Conservation (phyloP, 2,888 invertebrate genomes). For the Balanococcus diminutus region DNA sequence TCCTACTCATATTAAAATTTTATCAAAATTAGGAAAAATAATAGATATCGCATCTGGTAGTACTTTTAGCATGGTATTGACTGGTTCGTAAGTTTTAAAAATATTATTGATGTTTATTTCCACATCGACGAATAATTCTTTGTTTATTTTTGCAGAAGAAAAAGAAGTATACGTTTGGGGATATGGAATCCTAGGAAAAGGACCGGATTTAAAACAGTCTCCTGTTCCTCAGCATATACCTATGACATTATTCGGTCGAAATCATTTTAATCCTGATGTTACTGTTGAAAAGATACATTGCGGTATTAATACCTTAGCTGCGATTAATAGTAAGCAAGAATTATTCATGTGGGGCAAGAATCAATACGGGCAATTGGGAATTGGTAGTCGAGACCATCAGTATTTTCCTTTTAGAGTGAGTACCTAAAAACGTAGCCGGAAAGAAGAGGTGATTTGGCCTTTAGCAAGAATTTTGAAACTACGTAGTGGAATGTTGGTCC, state of each 20-base stretch:
- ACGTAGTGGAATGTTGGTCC: no score
- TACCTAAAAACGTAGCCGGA: no score
- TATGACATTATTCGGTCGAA: conserved; percentile 80
- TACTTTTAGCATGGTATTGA: conserved; percentile 81
- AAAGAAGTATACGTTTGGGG: conserved; percentile 94
- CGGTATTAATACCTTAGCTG: conserved; percentile 80
- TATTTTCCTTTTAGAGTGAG: conserved; percentile 82
- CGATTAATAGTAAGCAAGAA: conserved; percentile 81
- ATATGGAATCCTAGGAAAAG: conserved; percentile 87
- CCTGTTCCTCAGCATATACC: conserved; percentile 76
- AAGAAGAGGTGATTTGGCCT: no score
- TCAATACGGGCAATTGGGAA: conserved; percentile 79
- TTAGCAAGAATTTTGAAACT: no score
- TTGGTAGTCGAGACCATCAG: conserved; percentile 81
- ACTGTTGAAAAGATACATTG: conserved; percentile 71
- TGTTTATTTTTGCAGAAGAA: conserved; percentile 67
- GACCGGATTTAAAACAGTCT: conserved; percentile 75
- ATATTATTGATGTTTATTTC: not conserved
- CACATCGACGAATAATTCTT: not conserved
- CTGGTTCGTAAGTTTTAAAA: conserved; percentile 67
- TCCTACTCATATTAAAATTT: conserved; percentile 62
- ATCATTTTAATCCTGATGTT: conserved; percentile 77
- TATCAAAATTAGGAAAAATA: conserved; percentile 70
- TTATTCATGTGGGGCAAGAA: conserved; percentile 93
- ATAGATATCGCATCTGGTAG: conserved; percentile 84